A percentile compares a stretch with the other conserved stretches of the same genome.
Evolutionary conservation across 1,140 invertebrate genomes (phyloP).

Genomic region (Diorhabda sublineata): DNA sequence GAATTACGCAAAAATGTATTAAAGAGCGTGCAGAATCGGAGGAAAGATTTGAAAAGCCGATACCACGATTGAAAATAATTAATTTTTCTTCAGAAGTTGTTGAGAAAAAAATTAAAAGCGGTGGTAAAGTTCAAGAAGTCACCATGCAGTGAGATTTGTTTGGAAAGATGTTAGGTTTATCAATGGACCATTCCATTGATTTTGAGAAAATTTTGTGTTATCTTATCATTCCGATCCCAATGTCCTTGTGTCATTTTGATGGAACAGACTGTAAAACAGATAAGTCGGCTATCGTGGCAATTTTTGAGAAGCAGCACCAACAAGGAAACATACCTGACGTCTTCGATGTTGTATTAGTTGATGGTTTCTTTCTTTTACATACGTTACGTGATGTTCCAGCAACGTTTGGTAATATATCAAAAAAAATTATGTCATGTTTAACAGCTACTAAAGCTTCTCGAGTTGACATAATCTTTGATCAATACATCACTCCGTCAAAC

Average conservation of each 20-base stretch:
- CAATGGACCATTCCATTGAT: constrained; percentile 30
- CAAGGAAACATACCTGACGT: constrained; percentile 15
- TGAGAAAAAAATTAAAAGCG: constrained; percentile 28
- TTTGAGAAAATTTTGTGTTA: constrained; percentile 30
- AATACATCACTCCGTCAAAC: constrained; percentile 12
- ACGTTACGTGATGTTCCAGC: constrained; percentile 11
- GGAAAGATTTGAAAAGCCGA: constrained; percentile 32
- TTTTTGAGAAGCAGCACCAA: constrained; percentile 22
- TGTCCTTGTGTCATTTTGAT: constrained; percentile 38
- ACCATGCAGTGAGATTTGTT: constrained; percentile 38
- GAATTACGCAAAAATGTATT: constrained; percentile 22
- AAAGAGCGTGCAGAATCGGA: constrained; percentile 21
- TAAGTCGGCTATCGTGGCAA: constrained; percentile 29
- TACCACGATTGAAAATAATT: constrained; percentile 16
- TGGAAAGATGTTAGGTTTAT: constrained; percentile 30
- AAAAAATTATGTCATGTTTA: constrained; percentile 19
- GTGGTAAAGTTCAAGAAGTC: constrained; percentile 33
- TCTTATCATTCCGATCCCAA: constrained; percentile 33
- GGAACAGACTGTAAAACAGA: constrained; percentile 38
- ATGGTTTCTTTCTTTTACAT: constrained; percentile 18
- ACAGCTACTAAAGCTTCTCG: constrained; percentile 17
- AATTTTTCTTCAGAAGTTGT: constrained; percentile 18
- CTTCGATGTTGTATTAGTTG: constrained; percentile 30
- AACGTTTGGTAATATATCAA: constrained; percentile 18
- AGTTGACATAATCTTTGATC: constrained; percentile 8